These are phyloP conservation scores for Grallaria varia DNA, from an alignment of 2,113 vertebrate species.

Conservation along the genomic window DNA sequence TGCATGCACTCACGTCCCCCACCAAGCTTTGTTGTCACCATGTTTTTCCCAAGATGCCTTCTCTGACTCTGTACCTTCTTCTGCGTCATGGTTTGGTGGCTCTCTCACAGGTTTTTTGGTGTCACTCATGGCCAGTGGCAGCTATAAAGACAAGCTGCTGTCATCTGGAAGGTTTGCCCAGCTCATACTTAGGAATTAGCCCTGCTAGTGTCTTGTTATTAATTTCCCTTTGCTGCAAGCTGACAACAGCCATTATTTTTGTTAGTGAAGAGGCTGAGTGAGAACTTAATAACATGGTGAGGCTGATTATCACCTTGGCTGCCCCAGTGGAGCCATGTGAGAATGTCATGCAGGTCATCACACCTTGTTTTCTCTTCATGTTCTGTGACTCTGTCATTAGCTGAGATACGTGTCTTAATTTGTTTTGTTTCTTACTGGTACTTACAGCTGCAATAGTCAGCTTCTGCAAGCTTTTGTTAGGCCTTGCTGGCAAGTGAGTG, in stretches of 20 bases:
- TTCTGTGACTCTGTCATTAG: not conserved
- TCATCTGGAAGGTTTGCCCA: not conserved
- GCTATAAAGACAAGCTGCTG: not conserved
- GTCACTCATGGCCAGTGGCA: not conserved
- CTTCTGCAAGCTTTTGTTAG: not conserved
- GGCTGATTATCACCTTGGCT: not conserved
- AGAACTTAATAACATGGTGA: not conserved
- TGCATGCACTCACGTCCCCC: no score
- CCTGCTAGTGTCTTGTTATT: not conserved
- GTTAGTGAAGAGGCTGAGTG: not conserved
- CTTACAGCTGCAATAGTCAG: not conserved
- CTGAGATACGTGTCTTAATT: not conserved
- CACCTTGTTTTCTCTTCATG: not conserved
- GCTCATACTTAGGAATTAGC: not conserved
- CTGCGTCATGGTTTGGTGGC: accelerated
- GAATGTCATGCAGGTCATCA: not conserved
- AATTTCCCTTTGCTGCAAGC: not conserved
- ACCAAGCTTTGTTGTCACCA: not conserved
- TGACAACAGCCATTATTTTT: not conserved
- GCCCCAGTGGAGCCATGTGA: not conserved
- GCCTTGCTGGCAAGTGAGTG: not conserved
- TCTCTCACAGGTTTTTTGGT: not conserved
- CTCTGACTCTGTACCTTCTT: not conserved
- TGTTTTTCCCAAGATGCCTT: not conserved
- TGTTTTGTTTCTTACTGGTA: not conserved